These are phyloP conservation scores for Staurois parvus DNA, from an alignment of 2,797 vertebrate species.

Conservation along the genomic window DNA sequence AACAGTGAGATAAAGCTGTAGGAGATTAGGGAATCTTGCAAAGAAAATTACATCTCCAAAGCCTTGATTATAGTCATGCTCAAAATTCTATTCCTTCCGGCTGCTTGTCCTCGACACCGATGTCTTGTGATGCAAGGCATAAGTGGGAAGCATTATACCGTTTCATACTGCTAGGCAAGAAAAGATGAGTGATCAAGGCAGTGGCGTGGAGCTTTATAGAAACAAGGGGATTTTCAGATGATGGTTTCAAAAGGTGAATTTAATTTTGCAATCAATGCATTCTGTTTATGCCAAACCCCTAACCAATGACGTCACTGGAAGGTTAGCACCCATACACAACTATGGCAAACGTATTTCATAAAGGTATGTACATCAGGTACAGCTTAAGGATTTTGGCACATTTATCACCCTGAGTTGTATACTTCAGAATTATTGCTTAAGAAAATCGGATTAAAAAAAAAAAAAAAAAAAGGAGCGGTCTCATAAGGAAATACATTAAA, in stretches of 20 bases:
- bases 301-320: not conserved
- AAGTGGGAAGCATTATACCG: too few species aligned
- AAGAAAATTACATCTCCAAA: too few species aligned
- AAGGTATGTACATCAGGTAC: not conserved
- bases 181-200: too few species aligned
- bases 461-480: not conserved
- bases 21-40: too few species aligned
- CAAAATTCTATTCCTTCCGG: too few species aligned
- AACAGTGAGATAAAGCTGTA: too few species aligned
- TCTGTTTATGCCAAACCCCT: not conserved
- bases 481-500: not conserved
- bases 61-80: too few species aligned
- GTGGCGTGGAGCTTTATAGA: too few species aligned
- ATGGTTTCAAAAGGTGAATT: not conserved
- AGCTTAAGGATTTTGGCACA: conserved; percentile 12
- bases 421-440: conserved; percentile 1
- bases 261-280: not conserved
- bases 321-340: not conserved
- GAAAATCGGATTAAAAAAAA: not conserved
- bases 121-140: too few species aligned
- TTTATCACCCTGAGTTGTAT: conserved; percentile 9
- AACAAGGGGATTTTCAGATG: not conserved
- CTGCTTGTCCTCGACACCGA: too few species aligned
- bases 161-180: too few species aligned
- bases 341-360: not conserved